A percentile compares a stretch with the other conserved stretches of the same genome.
These are phyloP conservation scores for Amiota communis DNA, from an alignment of 2,888 invertebrate species.

Conservation along the genomic window DNA sequence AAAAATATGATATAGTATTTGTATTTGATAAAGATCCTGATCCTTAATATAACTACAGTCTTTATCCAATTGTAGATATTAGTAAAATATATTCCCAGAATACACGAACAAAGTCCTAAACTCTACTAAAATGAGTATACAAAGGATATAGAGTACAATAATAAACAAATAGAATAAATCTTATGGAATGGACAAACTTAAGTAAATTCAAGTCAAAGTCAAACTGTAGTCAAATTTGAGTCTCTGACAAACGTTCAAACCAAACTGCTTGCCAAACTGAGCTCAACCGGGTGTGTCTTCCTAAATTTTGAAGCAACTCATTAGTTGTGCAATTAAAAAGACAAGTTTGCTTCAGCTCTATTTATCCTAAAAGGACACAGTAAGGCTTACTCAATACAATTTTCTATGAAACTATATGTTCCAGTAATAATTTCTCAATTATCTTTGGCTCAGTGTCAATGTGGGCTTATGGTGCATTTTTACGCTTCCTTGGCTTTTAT, in stretches of 20 bases:
- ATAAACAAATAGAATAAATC: neutral
- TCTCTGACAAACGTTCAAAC: neutral
- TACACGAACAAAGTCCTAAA: no score
- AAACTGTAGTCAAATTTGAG: neutral
- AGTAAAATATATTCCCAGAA: no score
- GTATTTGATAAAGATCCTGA: no score
- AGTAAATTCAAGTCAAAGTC: neutral
- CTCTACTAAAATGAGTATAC: neutral
- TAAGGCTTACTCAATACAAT: neutral
- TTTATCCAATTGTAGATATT: no score
- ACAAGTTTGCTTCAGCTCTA: neutral
- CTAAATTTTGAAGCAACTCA: no score
- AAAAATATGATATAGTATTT: no score
- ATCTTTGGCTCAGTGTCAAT: constrained; percentile 37
- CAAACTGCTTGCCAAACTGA: neutral
- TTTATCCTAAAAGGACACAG: neutral
- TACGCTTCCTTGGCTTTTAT: constrained; percentile 8
- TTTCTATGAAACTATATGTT: constrained; percentile 36
- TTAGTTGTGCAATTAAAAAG: constrained; percentile 8
- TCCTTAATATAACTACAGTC: no score
- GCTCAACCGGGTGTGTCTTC: no score
- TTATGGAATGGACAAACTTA: neutral
- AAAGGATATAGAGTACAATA: no score
- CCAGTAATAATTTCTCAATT: constrained; percentile 62
- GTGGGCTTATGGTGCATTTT: neutral